Base-by-base conservation (phyloP, 1,140 invertebrate genomes). In the Trachymyrmex septentrionalis region DNA sequence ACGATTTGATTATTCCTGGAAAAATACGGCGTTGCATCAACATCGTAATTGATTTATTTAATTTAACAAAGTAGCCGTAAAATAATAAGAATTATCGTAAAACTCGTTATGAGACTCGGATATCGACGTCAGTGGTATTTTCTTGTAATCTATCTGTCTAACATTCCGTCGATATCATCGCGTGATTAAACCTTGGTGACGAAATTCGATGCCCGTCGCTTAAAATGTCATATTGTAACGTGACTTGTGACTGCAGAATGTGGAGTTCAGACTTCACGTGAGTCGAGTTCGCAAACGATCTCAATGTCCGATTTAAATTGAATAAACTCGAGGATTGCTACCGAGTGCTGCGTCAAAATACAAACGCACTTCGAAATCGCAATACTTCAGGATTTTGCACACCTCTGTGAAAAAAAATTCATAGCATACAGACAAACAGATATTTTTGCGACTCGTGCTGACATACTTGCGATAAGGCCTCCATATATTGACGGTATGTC, bases 231-330 rank as follows among this genome's bases (percentile, higher is more conserved):
- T 19, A 55, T 3, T 72, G 50, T 78, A 81, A 88, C 78, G 87
- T 88, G 87, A 88, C 86, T 85, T 21, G 24, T 7, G 38, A 3
- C 5, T n/a, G 16, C 14, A 19, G 30, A n/a, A 88, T 38, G 38
- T 53, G 59, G 2, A 50, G 30, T 72, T 85, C 14, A 59, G 71
- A 55, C 85, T 77, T 85, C 77, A 88, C 87, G 87, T 87, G 87
- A 88, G 64, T 2, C 30, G 80, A n/a, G 10, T 88, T 75, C 55
- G 19, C 5, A 82, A 88, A 63, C 24, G 21, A 63, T 44, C 55
- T 71, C 69, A 48, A 84, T 88, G 82, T 57, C 71, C 66, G 7
- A 78, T 34, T 87, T 85, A 72, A 59, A 67, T 85, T 48, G 86
- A 85, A 85, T 85, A 19, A 73, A 48, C 55, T n/a, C 9, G n/a